phyloP scores from a whole-genome alignment of 37 sponge, comb jelly and placozoan genomes.

The Diacarnus erythraeanus region DNA sequence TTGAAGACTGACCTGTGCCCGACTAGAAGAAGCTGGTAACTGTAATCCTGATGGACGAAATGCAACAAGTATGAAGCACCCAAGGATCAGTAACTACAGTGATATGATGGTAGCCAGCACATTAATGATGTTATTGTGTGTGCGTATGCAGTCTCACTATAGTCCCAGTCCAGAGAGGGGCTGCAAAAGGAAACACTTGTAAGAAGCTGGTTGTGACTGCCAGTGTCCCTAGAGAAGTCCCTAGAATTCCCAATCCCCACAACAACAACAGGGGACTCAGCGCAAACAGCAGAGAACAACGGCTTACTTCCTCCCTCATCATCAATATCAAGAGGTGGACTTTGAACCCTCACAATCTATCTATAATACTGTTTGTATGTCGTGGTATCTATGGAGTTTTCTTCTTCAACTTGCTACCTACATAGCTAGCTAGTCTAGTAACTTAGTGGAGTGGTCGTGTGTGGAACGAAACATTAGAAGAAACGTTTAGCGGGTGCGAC shows the following conservation, averaged over 20 bases:
- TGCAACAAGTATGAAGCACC: constrained; percentile 9
- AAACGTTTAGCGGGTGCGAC: no score
- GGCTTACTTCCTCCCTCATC: not conserved
- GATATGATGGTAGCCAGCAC: not conserved
- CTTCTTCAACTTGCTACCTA: no score
- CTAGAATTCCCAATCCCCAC: constrained; percentile 14
- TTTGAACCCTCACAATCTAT: no score
- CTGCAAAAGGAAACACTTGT: constrained; percentile 29
- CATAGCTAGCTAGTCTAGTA: no score
- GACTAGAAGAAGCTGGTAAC: not conserved
- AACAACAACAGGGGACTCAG: constrained; percentile 3
- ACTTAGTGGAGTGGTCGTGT: no score
- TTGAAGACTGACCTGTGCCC: constrained; percentile 5
- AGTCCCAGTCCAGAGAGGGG: constrained; percentile 15
- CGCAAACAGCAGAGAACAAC: constrained; percentile 11
- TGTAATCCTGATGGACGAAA: not conserved
- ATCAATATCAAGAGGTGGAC: no score
- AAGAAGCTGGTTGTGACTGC: constrained; percentile 24
- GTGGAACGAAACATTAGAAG: no score
- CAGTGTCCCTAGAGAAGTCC: constrained; percentile 12
- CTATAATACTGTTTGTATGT: no score
- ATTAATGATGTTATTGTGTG: no score
- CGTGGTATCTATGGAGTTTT: no score
- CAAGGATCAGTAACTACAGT: constrained; percentile 15
- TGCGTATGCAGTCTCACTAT: no score